Conservation (phyloP, 2,888 invertebrate genomes). For the Eubasilissa splendida region DNA sequence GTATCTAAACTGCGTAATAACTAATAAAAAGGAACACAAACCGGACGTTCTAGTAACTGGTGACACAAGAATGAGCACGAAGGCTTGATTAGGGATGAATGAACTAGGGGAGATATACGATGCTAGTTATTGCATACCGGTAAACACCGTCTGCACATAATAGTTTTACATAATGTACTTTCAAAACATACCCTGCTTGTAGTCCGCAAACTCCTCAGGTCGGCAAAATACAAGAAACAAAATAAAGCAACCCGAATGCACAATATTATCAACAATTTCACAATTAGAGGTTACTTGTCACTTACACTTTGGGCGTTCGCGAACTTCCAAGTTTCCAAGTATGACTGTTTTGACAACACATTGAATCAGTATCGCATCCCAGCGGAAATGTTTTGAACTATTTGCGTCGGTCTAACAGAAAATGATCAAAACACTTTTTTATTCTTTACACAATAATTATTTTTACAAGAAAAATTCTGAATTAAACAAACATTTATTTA, state of each 20-base stretch:
- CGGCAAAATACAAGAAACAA: conserved; percentile 1
- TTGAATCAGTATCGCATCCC: conserved; percentile 5
- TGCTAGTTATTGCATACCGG: conserved; percentile 45
- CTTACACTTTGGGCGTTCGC: conserved; percentile 50
- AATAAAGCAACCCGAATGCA: neutral
- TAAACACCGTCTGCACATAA: conserved; percentile 42
- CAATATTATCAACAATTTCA: conserved; percentile 25
- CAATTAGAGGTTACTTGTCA: conserved; percentile 54
- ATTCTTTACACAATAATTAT: too few species aligned
- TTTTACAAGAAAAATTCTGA: too few species aligned
- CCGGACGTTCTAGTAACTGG: neutral
- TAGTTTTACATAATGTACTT: conserved; percentile 4
- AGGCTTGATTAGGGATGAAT: conserved; percentile 50
- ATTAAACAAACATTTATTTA: too few species aligned
- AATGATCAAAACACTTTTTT: too few species aligned
- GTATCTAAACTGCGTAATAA: conserved; percentile 36
- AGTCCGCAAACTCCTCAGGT: neutral
- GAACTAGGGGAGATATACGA: conserved; percentile 46
- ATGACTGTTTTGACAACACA: conserved; percentile 51
- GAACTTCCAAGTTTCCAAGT: conserved; percentile 19
- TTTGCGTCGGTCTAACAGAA: neutral
- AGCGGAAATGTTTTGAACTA: conserved; percentile 17
- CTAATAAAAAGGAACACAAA: conserved; percentile 1
- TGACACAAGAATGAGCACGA: conserved; percentile 6
- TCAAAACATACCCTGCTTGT: conserved; percentile 24